Evolutionary conservation across 2,888 invertebrate genomes (phyloP).

Genomic region (Clitarchus hookeri): DNA sequence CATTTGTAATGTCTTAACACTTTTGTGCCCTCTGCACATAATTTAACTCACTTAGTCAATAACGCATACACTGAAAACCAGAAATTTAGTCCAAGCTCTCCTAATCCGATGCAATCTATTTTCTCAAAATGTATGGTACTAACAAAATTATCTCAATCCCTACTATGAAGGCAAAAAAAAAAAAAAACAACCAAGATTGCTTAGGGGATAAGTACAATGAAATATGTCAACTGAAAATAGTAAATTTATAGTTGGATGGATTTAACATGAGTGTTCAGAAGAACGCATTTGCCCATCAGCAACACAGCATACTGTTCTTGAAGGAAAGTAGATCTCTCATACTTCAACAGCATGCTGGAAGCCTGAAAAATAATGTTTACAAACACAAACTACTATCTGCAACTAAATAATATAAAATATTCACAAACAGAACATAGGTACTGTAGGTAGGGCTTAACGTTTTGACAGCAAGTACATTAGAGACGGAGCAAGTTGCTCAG

Average conservation of each 20-base stretch:
- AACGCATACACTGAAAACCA: background rate
- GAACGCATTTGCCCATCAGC: background rate
- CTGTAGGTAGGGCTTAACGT: too few species aligned
- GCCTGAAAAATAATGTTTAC: background rate
- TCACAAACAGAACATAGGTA: too few species aligned
- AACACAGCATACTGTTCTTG: background rate
- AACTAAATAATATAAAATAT: too few species aligned
- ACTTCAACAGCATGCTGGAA: constrained; percentile 9
- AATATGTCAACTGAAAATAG: background rate
- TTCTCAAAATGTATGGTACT: background rate
- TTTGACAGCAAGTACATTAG: too few species aligned
- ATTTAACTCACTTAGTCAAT: background rate
- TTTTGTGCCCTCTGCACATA: background rate
- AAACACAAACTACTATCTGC: background rate
- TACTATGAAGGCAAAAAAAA: background rate
- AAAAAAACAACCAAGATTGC: background rate
- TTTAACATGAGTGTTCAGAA: background rate
- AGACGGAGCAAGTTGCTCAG: too few species aligned
- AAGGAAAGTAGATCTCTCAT: background rate
- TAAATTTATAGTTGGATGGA: background rate
- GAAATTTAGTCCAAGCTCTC: background rate
- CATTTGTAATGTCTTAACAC: background rate
- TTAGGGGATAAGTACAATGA: background rate
- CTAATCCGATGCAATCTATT: background rate
- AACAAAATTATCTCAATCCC: too few species aligned